phyloP scores from a whole-genome alignment of 2,888 invertebrate genomes.

The Nemoura dubitans region DNA sequence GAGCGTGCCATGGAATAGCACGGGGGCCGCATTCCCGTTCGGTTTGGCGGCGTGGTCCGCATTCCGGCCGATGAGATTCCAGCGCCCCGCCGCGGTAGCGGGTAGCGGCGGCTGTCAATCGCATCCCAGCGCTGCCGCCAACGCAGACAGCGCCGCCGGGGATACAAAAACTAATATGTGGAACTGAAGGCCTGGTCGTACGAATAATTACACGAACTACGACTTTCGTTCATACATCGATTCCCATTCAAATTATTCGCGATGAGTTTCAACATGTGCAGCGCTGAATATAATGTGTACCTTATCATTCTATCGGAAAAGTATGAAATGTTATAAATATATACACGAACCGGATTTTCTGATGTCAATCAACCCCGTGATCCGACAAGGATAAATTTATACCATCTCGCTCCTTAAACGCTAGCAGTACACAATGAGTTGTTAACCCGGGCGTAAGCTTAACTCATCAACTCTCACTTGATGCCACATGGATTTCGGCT shows the following conservation, averaged over 20 bases:
- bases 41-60: neutral
- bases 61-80: constrained; percentile 23
- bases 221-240: neutral
- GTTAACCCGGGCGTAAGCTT: constrained; percentile 4
- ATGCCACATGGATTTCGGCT: neutral
- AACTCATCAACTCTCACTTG: neutral
- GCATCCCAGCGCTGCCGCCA: neutral
- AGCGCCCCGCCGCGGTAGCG: neutral
- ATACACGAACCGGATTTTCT: neutral
- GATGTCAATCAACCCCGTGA: neutral
- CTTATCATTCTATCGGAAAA: neutral
- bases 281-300: neutral
- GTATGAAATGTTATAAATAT: neutral
- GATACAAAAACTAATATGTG: neutral
- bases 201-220: neutral
- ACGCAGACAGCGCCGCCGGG: constrained; percentile 8
- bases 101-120: constrained; percentile 13
- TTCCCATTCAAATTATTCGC: neutral
- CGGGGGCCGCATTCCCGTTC: neutral
- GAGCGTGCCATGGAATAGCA: neutral
- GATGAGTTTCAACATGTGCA: neutral
- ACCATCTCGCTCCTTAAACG: neutral
- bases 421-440: neutral
- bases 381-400: neutral
- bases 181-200: neutral